Base-by-base conservation (phyloP, 2,113 vertebrate species). In the Brachypteracias leptosomus region DNA sequence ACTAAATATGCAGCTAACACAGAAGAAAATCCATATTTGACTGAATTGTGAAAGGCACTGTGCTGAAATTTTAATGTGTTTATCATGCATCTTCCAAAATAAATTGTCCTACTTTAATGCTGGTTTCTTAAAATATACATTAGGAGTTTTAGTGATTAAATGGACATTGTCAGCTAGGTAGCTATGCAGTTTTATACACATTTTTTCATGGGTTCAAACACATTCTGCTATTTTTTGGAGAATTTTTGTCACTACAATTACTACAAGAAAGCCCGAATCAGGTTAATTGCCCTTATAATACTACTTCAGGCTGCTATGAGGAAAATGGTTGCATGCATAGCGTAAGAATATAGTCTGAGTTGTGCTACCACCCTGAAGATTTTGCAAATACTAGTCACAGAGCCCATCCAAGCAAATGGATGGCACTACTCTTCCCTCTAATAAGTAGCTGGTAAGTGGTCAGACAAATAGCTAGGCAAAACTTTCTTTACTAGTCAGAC, bases 41-140 rank as follows among this genome's bases (percentile, higher is more conserved):
- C 72, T 74, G 88, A 90, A 95, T 88, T 89, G 79, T 86, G 86
- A 90, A 90, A 96, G 68, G 52, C 83, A 88, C 17, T 0, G 0
- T 95, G 42, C 38, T 97, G 68, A 96, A 97, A 96, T 10, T 92
- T 96, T 94, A 96, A 97, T 97, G 95, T 84, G 79, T 81, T 95
- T 94, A 75, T 94, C 88, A 52, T 63, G 65, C 82, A 65, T 86
- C 65, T 92, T 92, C 90, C 61, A 84, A 96, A 96, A 96, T 86
- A 94, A 94, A 93, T 90, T 95, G 79, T 90, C 93, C 83, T 94
- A 84, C 88, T 94, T 94, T 75, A 97, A 92, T 61, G 49, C 13
- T 40, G 2, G 16, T 95, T 96, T 95, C 85, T 95, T 96, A 81
- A 96, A 94, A 89, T 92, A 94, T 89, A 49, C 57, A 74, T 92